These are phyloP conservation scores for Leucophora obtusa DNA, from an alignment of 2,888 invertebrate genomes.

Conservation along the genomic window DNA sequence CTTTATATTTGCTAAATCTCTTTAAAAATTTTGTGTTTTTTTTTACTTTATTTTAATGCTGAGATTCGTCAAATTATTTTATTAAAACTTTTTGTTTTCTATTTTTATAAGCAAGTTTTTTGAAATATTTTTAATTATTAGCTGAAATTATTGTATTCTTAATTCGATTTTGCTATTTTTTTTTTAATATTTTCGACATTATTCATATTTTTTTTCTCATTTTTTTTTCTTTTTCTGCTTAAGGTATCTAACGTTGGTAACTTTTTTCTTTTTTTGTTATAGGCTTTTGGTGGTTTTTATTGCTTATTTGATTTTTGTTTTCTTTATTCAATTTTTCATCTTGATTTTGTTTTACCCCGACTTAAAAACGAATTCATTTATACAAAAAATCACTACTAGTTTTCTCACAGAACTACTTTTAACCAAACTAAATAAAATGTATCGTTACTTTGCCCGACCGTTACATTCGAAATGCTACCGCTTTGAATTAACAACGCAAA, in stretches of 20 bases:
- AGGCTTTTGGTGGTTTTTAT: background rate
- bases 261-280: constrained; percentile 15
- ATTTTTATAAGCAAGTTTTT: too few relatives aligned
- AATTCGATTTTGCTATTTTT: background rate
- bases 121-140: too few relatives aligned
- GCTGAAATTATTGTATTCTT: too few relatives aligned
- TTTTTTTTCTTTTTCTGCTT: constrained; percentile 7
- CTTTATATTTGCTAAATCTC: background rate
- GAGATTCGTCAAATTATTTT: background rate
- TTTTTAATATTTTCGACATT: background rate
- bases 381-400: constrained; percentile 1
- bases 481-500: constrained; percentile 43
- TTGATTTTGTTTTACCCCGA: constrained; percentile 38
- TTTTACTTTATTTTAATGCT: constrained; percentile 22
- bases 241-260: constrained; percentile 56
- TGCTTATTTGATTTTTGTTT: constrained; percentile 11
- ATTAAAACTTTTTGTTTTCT: background rate
- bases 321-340: constrained; percentile 16
- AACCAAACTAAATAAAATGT: constrained; percentile 18
- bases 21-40: background rate
- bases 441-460: constrained; percentile 19
- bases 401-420: background rate
- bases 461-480: constrained; percentile 3
- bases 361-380: constrained; percentile 15
- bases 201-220: background rate